phyloP scores from a whole-genome alignment of 2,888 invertebrate species.

The Clistopyga incitator region DNA sequence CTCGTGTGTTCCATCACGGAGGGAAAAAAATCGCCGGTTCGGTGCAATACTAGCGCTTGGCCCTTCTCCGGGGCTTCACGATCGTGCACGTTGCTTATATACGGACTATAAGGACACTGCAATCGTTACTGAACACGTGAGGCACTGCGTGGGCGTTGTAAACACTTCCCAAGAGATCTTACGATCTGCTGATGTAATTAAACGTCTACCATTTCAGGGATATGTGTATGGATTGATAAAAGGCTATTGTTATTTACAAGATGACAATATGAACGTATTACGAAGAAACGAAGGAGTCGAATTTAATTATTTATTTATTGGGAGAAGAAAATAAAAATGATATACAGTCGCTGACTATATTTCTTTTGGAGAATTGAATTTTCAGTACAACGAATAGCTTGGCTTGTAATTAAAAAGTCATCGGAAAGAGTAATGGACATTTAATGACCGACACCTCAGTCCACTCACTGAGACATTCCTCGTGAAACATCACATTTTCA shows the following conservation, averaged over 20 bases:
- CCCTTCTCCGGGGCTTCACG: neutral
- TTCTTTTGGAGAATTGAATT: too few relatives aligned
- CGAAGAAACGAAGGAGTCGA: neutral
- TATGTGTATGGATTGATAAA: neutral
- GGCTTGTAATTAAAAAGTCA: too few relatives aligned
- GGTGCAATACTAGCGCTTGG: constrained; percentile 13
- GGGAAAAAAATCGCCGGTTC: constrained; percentile 24
- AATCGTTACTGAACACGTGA: neutral
- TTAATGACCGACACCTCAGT: too few relatives aligned
- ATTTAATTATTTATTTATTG: too few relatives aligned
- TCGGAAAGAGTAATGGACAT: too few relatives aligned
- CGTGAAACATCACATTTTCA: too few relatives aligned
- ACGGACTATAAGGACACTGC: neutral
- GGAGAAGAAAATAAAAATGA: neutral
- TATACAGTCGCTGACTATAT: too few relatives aligned
- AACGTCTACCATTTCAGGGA: constrained; percentile 3
- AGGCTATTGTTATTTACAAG: constrained; percentile 9
- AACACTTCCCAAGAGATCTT: constrained; percentile 14
- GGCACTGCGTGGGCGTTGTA: constrained; percentile 14
- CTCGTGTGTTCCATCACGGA: constrained; percentile 18
- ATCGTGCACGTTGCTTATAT: neutral
- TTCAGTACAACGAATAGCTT: too few relatives aligned
- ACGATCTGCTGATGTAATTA: constrained; percentile 19
- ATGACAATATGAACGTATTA: constrained; percentile 14
- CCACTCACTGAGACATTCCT: too few relatives aligned